These are phyloP conservation scores for Rhagonycha fulva DNA, from an alignment of 2,888 invertebrate species.

Conservation along the genomic window DNA sequence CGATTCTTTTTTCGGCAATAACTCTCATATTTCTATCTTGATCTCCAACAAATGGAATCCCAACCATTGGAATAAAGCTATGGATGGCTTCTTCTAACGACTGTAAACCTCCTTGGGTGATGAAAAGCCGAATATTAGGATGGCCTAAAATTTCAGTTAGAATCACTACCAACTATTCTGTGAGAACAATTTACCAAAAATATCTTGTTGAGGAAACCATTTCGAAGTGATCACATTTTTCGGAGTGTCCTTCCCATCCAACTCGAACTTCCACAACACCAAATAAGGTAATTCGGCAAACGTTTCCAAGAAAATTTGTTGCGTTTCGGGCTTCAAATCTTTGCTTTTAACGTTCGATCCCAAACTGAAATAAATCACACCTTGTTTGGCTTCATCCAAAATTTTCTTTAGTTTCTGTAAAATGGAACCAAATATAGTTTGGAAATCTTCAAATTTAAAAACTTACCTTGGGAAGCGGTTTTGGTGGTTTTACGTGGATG, in stretches of 20 bases:
- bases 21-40: conserved; percentile 32
- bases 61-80: conserved; percentile 52
- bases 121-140: conserved; percentile 55
- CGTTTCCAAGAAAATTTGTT: background rate
- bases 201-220: background rate
- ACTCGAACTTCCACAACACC: conserved; percentile 1
- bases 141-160: conserved; percentile 37
- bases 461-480: background rate
- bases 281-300: conserved; percentile 3
- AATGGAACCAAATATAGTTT: background rate
- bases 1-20: conserved; percentile 13
- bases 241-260: background rate
- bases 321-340: background rate
- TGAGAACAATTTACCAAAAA: background rate
- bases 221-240: background rate
- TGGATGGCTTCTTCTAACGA: conserved; percentile 56
- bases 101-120: conserved; percentile 56
- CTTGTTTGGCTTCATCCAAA: background rate
- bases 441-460: background rate
- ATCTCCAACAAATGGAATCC: conserved; percentile 53
- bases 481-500: background rate
- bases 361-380: background rate
- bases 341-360: background rate
- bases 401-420: background rate
- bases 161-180: background rate